phyloP scores from a whole-genome alignment of 1,140 invertebrate species.

The Myzus persicae region DNA sequence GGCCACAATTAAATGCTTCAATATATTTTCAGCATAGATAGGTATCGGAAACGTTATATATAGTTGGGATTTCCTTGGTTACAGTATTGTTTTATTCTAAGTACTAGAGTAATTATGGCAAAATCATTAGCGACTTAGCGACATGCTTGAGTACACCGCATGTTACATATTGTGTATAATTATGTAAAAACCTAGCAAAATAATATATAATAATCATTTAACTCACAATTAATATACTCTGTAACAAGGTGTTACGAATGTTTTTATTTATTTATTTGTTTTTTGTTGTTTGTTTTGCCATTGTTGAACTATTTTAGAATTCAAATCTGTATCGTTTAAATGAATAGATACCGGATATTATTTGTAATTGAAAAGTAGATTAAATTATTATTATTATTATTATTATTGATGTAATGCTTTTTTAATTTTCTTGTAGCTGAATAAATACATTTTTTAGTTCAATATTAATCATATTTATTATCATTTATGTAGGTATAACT shows the following conservation, averaged over 20 bases:
- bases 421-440: slow-evolving; percentile 4
- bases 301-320: slow-evolving; percentile 13
- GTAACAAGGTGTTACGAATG: slow-evolving; percentile 15
- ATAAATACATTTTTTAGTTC: not conserved
- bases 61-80: not conserved
- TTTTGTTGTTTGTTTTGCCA: not conserved
- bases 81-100: not conserved
- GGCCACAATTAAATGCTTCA: not conserved
- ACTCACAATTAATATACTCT: not conserved
- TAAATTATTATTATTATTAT: not conserved
- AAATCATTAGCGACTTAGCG: not conserved
- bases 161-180: not conserved
- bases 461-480: not conserved
- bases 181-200: not conserved
- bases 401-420: not conserved
- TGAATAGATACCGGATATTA: not conserved
- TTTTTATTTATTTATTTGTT: not conserved
- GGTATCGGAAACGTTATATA: not conserved
- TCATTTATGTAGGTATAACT: not conserved
- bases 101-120: not conserved
- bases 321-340: not conserved
- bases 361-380: not conserved
- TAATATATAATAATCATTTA: not conserved
- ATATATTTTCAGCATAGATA: not conserved
- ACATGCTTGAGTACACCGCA: not conserved